These are phyloP conservation scores for Listronotus oregonensis DNA, from an alignment of 1,140 invertebrate species.

Conservation along the genomic window DNA sequence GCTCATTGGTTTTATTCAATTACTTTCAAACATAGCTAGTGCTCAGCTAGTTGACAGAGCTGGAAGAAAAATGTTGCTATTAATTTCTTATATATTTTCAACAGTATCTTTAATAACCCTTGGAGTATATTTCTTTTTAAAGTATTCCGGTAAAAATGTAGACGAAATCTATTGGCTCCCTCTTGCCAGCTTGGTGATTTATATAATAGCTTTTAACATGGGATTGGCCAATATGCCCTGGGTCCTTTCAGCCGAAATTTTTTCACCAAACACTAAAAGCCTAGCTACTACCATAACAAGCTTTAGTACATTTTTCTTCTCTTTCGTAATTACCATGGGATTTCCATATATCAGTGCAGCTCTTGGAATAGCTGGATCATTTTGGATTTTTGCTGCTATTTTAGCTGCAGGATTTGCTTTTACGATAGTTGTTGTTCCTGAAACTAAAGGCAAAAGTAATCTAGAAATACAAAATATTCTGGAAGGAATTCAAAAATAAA, in stretches of 20 bases:
- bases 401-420: conserved; percentile 63
- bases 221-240: conserved; percentile 83
- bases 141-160: conserved; percentile 16
- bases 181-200: conserved; percentile 42
- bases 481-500: conserved; percentile 50
- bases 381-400: conserved; percentile 77
- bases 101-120: conserved; percentile 24
- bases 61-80: conserved; percentile 48
- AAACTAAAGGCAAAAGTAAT: conserved; percentile 43
- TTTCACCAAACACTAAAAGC: conserved; percentile 74
- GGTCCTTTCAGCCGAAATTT: conserved; percentile 82
- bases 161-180: conserved; percentile 44
- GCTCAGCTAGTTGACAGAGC: conserved; percentile 48
- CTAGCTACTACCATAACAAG: conserved; percentile 74
- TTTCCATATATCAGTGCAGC: conserved; percentile 65
- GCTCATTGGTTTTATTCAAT: conserved; percentile 31
- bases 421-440: conserved; percentile 59
- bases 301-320: conserved; percentile 74
- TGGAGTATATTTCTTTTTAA: conserved; percentile 38
- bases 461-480: conserved; percentile 53
- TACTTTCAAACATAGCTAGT: conserved; percentile 21
- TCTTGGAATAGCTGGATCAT: conserved; percentile 71
- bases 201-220: conserved; percentile 43
- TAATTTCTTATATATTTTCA: conserved; percentile 30
- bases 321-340: conserved; percentile 78